Evolutionary conservation across 2,113 vertebrate genomes (phyloP).

Genomic region (Myotis brandtii): DNA sequence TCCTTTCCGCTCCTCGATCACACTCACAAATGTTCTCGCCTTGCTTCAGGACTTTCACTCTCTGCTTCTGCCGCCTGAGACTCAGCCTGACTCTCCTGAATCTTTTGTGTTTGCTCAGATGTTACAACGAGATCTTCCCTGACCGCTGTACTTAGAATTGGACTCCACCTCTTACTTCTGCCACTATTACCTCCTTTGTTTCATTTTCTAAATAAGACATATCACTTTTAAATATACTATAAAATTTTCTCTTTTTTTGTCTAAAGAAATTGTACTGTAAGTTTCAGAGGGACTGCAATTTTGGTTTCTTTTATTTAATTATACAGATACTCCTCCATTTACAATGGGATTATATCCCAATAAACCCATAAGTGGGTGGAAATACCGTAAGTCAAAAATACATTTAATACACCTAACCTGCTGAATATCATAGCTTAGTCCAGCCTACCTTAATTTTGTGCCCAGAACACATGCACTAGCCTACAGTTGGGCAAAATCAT

Average conservation of each 20-base stretch:
- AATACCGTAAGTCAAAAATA: background rate
- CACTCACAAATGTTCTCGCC: too few relatives aligned
- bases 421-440: background rate
- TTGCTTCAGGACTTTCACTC: background rate
- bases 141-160: background rate
- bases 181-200: background rate
- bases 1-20: background rate
- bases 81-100: background rate
- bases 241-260: background rate
- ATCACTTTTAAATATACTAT: background rate
- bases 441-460: background rate
- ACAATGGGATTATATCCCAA: background rate
- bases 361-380: background rate
- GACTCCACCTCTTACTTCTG: background rate
- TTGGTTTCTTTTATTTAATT: background rate
- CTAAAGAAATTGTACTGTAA: background rate
- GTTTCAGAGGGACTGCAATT: background rate
- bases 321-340: background rate
- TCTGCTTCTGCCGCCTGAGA: background rate
- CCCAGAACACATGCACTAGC: background rate
- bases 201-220: background rate
- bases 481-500: background rate
- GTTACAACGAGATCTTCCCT: background rate
- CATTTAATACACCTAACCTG: background rate
- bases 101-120: background rate